Evolutionary conservation across 2,113 vertebrate genomes (phyloP), one percentile per base, ranked within the genome.

Genomic region (Pavo muticus): DNA sequence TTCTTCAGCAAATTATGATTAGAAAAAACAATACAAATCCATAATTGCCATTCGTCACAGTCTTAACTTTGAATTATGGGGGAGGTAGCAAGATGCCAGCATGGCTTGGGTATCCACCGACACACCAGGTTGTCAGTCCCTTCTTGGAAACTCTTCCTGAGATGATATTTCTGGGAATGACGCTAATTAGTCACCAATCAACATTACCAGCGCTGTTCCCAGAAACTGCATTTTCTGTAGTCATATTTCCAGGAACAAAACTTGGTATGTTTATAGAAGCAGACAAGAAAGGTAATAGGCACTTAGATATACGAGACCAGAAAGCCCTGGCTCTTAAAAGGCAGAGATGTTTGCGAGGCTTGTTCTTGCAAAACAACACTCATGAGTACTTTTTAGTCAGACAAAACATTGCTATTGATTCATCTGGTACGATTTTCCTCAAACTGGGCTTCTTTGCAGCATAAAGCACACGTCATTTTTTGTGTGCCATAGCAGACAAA

Each of bases 161-260:
- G 23, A 57, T 47, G 35, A 42, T 86, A 50, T 72, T 95, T 92
- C 95, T 95, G 95, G 82, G 93, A 96, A 95, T 64, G 60, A 79
- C 60, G 54, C 64, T 93, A 94, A 97, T 96, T 96, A 93, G 92
- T 76, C 88, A 93, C 93, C 91, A 88, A 47, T 89, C 73, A 93
- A 54, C 89, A 47, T 90, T 79, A 95, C 68, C 89, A 95, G 91
- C 92, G 37, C 73, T 42, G 71, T 96, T 95, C 93, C 91, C 93
- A 95, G 96, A 93, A 96, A 81, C 25, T 23, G 76, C 65, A 77
- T 75, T 68, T 92, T 86, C 71, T 70, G 42, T 5, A 78, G 74
- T 19, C 77, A 1, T 30, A 47, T 59, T 97, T 96, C 94, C 96
- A 95, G 90, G 86, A 95, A 96, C 35, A 63, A 78, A 6, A 61